Conservation (phyloP, 2,113 vertebrate genomes). For the Edolisoma coerulescens region DNA sequence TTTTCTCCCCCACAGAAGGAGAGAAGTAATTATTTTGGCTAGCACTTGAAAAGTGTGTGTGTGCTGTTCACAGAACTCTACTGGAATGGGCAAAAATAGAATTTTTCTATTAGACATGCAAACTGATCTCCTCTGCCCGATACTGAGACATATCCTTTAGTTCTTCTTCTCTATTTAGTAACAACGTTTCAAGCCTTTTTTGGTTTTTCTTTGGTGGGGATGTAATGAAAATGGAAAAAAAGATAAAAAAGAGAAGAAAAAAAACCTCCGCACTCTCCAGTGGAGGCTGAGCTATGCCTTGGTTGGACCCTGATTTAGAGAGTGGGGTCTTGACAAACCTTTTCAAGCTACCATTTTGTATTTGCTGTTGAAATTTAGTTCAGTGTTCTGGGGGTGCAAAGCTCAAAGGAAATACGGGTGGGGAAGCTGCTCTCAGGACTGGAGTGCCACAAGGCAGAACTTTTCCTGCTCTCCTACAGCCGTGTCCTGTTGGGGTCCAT, state of each 20-base stretch:
- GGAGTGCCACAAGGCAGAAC: background rate
- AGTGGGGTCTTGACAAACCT: background rate
- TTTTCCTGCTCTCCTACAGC: background rate
- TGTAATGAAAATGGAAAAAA: background rate
- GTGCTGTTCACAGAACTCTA: background rate
- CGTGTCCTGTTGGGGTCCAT: too few relatives aligned
- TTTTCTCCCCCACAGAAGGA: background rate
- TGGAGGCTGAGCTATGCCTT: background rate
- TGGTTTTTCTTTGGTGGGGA: background rate
- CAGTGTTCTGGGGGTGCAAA: background rate
- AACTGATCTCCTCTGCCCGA: background rate
- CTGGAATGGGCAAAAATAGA: conserved; percentile 33
- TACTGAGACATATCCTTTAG: background rate
- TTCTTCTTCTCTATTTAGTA: background rate
- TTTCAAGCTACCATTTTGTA: background rate
- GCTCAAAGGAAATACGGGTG: fast-evolving
- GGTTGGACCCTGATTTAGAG: background rate
- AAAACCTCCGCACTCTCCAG: background rate
- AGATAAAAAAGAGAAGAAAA: too few relatives aligned
- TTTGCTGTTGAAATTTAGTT: background rate
- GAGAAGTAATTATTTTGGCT: conserved; percentile 55
- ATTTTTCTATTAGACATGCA: conserved; percentile 14
- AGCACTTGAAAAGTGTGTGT: background rate
- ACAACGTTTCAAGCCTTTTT: background rate
- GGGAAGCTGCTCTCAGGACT: background rate